Evolutionary conservation across 2,888 invertebrate species (phyloP).

Genomic region (Dione juno): DNA sequence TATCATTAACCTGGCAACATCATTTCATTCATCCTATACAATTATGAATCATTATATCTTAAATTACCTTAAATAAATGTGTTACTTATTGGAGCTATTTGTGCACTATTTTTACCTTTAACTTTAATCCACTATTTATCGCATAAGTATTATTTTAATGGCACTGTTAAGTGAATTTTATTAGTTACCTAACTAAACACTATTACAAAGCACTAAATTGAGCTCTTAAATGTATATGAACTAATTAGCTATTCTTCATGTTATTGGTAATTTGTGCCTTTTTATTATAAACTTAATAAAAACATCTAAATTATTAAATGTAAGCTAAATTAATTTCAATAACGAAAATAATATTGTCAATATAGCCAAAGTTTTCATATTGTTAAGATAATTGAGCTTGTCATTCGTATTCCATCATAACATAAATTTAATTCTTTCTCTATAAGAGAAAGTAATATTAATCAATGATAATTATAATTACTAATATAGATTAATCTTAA

Average conservation of each 20-base stretch:
- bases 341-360: background rate
- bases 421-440: background rate
- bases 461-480: too few relatives aligned
- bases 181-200: conserved; percentile 19
- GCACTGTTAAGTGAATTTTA: conserved; percentile 8
- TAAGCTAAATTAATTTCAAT: background rate
- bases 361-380: background rate
- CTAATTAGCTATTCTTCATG: background rate
- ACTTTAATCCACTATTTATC: background rate
- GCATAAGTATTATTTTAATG: background rate
- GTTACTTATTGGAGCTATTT: conserved; percentile 3
- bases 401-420: background rate
- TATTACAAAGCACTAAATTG: conserved; percentile 22
- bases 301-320: background rate
- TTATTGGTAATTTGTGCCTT: background rate
- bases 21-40: background rate
- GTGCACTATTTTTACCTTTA: conserved; percentile 11
- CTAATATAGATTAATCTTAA: too few relatives aligned
- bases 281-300: too few relatives aligned
- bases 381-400: background rate
- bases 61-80: conserved; percentile 19
- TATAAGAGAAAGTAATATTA: background rate
- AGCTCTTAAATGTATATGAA: conserved; percentile 12
- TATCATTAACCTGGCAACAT: conserved; percentile 14
- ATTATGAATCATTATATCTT: background rate